Evolutionary conservation across 2,888 invertebrate genomes (phyloP).

Genomic region (Agonopterix alstromeriana): DNA sequence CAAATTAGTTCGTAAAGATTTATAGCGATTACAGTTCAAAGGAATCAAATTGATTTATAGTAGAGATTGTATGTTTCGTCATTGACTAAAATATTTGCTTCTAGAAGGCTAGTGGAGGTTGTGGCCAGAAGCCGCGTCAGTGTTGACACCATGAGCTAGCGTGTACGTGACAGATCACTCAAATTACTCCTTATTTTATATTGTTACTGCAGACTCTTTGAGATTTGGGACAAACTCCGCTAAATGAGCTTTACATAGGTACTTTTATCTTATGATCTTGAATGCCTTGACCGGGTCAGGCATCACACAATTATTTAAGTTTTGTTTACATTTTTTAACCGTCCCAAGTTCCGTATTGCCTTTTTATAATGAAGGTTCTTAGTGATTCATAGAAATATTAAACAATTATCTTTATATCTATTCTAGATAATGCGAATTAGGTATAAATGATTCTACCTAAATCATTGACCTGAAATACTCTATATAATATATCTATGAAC

Average conservation of each 20-base stretch:
- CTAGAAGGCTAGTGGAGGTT: slow-evolving; percentile 23
- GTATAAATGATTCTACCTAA: too few species aligned
- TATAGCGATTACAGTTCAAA: slow-evolving; percentile 8
- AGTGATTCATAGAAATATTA: too few species aligned
- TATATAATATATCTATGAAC: too few species aligned
- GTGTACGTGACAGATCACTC: slow-evolving; percentile 46
- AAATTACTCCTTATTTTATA: slow-evolving; percentile 44
- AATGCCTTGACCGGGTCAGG: neutral
- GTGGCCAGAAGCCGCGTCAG: slow-evolving; percentile 26
- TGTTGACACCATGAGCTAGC: slow-evolving; percentile 40
- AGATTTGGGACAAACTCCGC: slow-evolving; percentile 31
- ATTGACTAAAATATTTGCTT: slow-evolving; percentile 26
- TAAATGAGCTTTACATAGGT: neutral
- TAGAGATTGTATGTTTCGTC: slow-evolving; percentile 12
- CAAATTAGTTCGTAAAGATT: neutral
- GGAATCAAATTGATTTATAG: slow-evolving; percentile 9
- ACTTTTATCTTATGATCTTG: neutral
- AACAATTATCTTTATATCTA: too few species aligned
- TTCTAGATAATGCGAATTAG: too few species aligned
- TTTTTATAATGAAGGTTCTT: too few species aligned
- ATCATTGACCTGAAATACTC: too few species aligned
- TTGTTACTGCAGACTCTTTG: slow-evolving; percentile 41
- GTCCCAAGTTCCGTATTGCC: too few species aligned
- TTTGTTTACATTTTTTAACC: too few species aligned
- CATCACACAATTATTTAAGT: too few species aligned